These are phyloP conservation scores for Pachycephus smyrnensis DNA, from an alignment of 2,888 invertebrate genomes.

Conservation along the genomic window DNA sequence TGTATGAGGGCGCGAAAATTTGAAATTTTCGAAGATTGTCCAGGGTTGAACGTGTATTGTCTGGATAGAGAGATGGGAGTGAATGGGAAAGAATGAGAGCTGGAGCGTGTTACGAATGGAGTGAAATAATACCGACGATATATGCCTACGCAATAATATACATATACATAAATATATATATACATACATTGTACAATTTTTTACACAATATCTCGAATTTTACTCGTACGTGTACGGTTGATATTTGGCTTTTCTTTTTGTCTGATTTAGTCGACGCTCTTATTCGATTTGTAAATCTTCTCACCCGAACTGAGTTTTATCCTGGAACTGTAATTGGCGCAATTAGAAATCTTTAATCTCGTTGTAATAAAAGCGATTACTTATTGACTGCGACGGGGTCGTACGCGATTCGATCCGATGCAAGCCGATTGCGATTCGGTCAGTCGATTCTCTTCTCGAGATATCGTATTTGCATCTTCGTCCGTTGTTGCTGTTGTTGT, in stretches of 20 bases:
- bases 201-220: constrained; percentile 43
- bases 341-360: not conserved
- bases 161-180: constrained; percentile 29
- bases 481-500: too few species aligned
- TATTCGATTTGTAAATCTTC: not conserved
- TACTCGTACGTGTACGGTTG: constrained; percentile 22
- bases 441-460: not conserved
- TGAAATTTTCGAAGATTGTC: not conserved
- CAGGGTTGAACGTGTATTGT: not conserved
- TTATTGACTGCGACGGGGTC: not conserved
- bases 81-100: not conserved
- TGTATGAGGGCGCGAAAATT: not conserved
- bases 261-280: not conserved
- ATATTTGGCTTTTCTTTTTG: not conserved
- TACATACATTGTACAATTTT: constrained; percentile 35
- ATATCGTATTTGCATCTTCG: not conserved
- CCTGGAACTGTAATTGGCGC: not conserved
- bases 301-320: not conserved
- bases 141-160: constrained; percentile 43
- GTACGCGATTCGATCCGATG: not conserved
- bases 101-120: constrained; percentile 9
- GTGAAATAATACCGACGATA: constrained; percentile 28
- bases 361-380: not conserved
- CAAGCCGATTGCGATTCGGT: not conserved
- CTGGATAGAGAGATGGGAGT: not conserved